Evolutionary conservation across 2,888 invertebrate genomes (phyloP), one percentile per base, ranked within the genome.

Genomic region (Polymixis flavicincta): DNA sequence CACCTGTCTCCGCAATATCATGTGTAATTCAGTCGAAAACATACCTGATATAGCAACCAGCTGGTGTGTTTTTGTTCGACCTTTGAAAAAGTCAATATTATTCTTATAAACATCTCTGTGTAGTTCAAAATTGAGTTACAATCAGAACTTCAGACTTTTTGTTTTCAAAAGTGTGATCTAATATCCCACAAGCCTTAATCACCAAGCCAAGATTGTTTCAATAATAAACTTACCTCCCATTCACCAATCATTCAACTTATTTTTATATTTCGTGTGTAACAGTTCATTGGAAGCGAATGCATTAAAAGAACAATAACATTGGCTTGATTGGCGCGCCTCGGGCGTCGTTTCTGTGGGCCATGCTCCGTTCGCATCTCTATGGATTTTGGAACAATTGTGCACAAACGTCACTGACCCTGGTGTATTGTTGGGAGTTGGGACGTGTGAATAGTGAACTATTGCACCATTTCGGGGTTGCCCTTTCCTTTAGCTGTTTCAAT

Each of bases 361-460:
- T 77, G 81, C 81, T 84, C 86, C 59, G 69, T 61, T 90, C 88
- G 87, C 79, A 83, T 77, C 79, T 80, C 91, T 92, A 92, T 90
- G 89, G 90, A 89, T 91, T 90, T 90, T 89, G 89, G 88, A 90
- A 89, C 90, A 89, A 90, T 90, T 89, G 88, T 84, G 83, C 85
- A 86, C 85, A 85, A 87, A 87, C 88, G 85, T 83, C 82, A 87
- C 74, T 89, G 90, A 90, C 91, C 90, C 89, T 90, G 87, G 72
- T 74, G 76, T 82, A 89, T 90, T 90, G 89, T 90, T 83, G 82
- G 69, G 70, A 74, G 89, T 90, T 83, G 82, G 69, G 70, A 74
- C 81, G 84, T 82, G 68, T 84, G 85, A 87, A 88, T 87, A 84
- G 78, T 71, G 74, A 78, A 81, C 80, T 78, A 85, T 85, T 87